These are phyloP conservation scores for Bombus turneri DNA, from an alignment of 1,140 invertebrate species.

Conservation along the genomic window DNA sequence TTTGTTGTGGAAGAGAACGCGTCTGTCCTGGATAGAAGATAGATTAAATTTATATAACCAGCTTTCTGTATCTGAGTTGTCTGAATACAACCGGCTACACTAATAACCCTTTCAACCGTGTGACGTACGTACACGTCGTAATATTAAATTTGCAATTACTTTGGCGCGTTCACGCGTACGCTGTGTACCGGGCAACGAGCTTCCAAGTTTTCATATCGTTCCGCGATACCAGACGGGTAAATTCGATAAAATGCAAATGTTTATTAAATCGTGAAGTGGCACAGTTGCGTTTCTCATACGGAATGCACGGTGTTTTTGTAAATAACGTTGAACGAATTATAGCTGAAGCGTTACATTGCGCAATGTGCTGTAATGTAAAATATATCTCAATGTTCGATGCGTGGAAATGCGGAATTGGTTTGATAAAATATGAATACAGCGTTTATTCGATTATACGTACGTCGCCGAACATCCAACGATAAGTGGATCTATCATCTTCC, in stretches of 20 bases:
- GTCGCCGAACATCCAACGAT: not conserved
- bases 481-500: not conserved
- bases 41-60: constrained; percentile 35
- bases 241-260: constrained; percentile 14
- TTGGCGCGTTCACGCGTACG: not conserved
- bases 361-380: not conserved
- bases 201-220: constrained; percentile 5
- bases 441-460: not conserved
- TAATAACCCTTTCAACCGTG: constrained; percentile 27
- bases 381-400: not conserved
- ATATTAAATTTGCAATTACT: constrained; percentile 39
- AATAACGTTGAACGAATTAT: not conserved
- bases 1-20: constrained; percentile 18
- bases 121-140: not conserved
- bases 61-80: not conserved
- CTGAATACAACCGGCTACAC: not conserved
- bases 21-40: constrained; percentile 40
- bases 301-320: not conserved
- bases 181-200: not conserved
- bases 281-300: not conserved
- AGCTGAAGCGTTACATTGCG: not conserved
- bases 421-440: not conserved
- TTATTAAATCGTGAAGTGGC: constrained; percentile 1
- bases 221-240: not conserved
- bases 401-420: not conserved